Evolutionary conservation across 2,797 vertebrate genomes (phyloP), one percentile per base, ranked within the genome.

Genomic region (Toxotes lorentzi): DNA sequence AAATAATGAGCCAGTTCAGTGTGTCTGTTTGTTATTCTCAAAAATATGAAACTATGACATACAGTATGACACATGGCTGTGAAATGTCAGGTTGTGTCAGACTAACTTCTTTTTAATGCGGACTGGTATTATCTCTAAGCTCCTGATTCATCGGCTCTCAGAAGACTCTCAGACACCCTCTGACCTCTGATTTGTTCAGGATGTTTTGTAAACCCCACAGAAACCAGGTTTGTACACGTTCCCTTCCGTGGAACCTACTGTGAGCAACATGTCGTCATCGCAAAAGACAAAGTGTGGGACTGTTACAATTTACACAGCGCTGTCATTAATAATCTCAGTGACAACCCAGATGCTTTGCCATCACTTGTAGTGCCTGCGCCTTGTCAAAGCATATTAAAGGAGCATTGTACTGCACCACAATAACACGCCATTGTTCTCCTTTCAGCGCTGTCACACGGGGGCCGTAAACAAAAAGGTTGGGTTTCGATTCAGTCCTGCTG

Each of bases 361-460:
- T 81, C 12, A 10, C 73, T 76, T 77, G 77, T 76, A 61, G 65
- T 30, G 47, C 82, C 80, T 38, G 24, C 27, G 73, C 66, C 90
- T 86, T 88, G 89, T 92, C 89, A 86, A 86, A 91, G 86, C 85
- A 76, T 35, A 85, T 92, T 90, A 88, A 83, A 76, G 73, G 51
- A 51, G 82, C 79, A 85, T 88, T 91, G 84, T 88, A 1, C 45
- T 0, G 58, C 16, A 1, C 43, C 75, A 91, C 88, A 91, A 89
- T 85, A 30, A 41, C 58, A 12, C 3, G 0, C 78, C 72, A 83
- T 90, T 92, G 88, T 93, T 84, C 80, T 59, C 43, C 30, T 2
- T 38, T 82, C 58, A 54, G 57, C 0, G 24, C 66, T 30, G 72
- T 85, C 88, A 85, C 84, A 87, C 10, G 27, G 79, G 72, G 76